phyloP scores from a whole-genome alignment of 1,140 invertebrate genomes.

The Oreohelix idahoensis region DNA sequence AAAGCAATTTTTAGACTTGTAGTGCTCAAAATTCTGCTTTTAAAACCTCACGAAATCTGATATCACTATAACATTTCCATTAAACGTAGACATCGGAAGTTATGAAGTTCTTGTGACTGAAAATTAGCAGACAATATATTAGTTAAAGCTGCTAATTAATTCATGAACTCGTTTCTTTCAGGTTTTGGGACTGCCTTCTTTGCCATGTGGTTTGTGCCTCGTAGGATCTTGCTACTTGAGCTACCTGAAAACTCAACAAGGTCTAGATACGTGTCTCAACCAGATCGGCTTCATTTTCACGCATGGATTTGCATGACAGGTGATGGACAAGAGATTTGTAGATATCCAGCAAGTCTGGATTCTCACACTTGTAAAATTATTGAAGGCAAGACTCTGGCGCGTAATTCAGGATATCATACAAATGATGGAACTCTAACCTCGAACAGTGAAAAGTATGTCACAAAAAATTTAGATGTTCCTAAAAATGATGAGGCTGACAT shows the following conservation, averaged over 20 bases:
- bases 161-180: no score
- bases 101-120: no score
- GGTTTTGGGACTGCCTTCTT: constrained; percentile 22
- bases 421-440: neutral
- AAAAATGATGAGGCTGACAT: no score
- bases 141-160: no score
- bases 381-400: neutral
- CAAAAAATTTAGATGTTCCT: neutral
- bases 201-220: constrained; percentile 20
- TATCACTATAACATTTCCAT: no score
- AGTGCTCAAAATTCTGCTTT: no score
- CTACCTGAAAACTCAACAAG: neutral
- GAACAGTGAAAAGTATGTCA: neutral
- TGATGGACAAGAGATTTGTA: neutral
- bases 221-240: neutral
- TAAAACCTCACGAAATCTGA: no score
- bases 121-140: no score
- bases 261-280: neutral
- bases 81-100: no score
- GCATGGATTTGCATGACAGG: neutral
- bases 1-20: no score
- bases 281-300: neutral
- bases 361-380: neutral
- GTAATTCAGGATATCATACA: neutral
- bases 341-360: neutral